phyloP scores from a whole-genome alignment of 2,888 invertebrate species.

The Ornithoptera alexandrae region DNA sequence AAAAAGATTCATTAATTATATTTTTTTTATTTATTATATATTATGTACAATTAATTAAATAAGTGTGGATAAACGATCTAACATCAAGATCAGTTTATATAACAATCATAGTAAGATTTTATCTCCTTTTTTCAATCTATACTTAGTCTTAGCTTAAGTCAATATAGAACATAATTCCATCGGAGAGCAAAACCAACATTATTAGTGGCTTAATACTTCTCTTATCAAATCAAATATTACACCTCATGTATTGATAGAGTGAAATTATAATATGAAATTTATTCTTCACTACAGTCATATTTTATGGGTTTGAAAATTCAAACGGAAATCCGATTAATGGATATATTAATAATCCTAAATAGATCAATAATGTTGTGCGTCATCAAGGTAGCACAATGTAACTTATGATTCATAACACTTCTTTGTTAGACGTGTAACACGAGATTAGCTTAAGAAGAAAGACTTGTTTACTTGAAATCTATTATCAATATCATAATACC shows the following conservation, averaged over 20 bases:
- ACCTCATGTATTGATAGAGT: not conserved
- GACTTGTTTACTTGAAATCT: not conserved
- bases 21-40: too few relatives aligned
- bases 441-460: not conserved
- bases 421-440: conserved; percentile 1
- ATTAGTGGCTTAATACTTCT: too few relatives aligned
- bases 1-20: too few relatives aligned
- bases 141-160: not conserved
- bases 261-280: not conserved
- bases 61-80: too few relatives aligned
- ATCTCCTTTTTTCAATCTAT: not conserved
- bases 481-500: conserved; percentile 8
- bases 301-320: not conserved
- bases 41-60: too few relatives aligned
- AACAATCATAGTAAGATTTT: not conserved
- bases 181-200: not conserved
- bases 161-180: not conserved
- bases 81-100: too few relatives aligned
- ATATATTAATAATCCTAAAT: not conserved
- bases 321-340: not conserved
- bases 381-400: not conserved
- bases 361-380: not conserved
- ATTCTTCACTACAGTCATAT: not conserved
- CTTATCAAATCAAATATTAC: not conserved
- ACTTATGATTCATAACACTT: not conserved